Evolutionary conservation across 2,888 invertebrate genomes (phyloP), one percentile per base, ranked within the genome.

Genomic region (Mesorhabditis sp.): DNA sequence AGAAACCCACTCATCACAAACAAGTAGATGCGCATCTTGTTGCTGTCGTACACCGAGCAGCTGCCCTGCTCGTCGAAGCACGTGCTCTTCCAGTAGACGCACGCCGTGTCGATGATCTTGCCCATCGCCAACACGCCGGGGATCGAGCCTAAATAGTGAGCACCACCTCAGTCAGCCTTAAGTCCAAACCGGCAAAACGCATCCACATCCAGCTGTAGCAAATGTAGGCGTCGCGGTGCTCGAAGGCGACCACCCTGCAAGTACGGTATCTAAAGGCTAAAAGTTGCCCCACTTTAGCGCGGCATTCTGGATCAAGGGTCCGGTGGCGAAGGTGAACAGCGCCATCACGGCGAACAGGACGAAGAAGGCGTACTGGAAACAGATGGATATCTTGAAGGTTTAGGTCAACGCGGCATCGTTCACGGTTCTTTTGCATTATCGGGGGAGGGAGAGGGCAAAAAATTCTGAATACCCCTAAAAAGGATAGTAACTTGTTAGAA

Each of bases 161-260:
- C 28, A 28, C 28, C 28, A 28, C 28, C 28, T 28, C 28, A 28
- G 28, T 2, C 28, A 28, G 28, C 28, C 28, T 28, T 2, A 28
- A 28, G 28, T 28, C 28, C 28, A 28, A 28, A 73, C 75, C 76
- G 10, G 72, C 66, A 50, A 75, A 73, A n/a, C 79, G 68, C 79
- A 79, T 79, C 71, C 72, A 77, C 5, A 79, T 62, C 79, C 79
- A 79, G 4, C 77, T 76, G 43, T 76, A 76, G 62, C 79, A 79
- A n/a, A 77, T 73, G 73, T 74, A 77, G 28, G 73, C 74, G 64
- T 79, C 79, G 5, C 79, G 70, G 50, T 79, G 79, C 43, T 75
- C 71, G 66, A 74, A 74, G 6, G 74, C 71, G 3, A 79, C 79
- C 10, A 79, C 77, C 70, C 77, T 75, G 68, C 62, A 71, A 42